Evolutionary conservation across 1,140 invertebrate species (phyloP), one percentile per base, ranked within the genome.

Genomic region (Radopholus similis): DNA sequence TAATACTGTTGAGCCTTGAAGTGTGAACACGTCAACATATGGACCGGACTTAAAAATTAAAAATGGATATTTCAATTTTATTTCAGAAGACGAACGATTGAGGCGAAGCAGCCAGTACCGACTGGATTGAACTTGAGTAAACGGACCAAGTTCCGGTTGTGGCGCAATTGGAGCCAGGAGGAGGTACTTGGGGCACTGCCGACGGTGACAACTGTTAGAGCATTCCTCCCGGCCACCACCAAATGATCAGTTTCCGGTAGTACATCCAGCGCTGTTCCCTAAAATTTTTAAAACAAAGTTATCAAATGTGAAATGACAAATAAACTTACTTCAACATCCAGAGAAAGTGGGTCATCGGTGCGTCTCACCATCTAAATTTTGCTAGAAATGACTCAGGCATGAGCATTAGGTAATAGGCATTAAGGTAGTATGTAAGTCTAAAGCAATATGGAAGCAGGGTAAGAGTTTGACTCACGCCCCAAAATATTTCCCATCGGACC

Each of bases 111-210:
- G 35, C 56, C 54, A 11, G 47, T 67, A 13, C 42, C 40, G 38
- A 28, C 34, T 6, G 71, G 71, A 38, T 70, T 44, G 30, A 69
- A 72, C 62, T 62, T 57, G 11, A 75, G n/a, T 21, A 70, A 30
- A 23, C 47, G 53, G 23, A 75, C 72, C 4, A 71, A 13, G 37
- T 77, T 56, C 5, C 58, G 13, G 34, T 57, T 75, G 13, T 60
- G 49, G n/a, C 59, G 34, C 23, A 69, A 44, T 49, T 59, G 38
- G n/a, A 38, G 28, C 18, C 35, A 54, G 23, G 44, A 49, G 30
- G 68, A 51, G 2, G 71, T 21, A 1, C 18, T 32, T 1, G 40
- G 21, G 11, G 38, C 21, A 6, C 18, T 47, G n/a, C 59, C 59
- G 34, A 62, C 47, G 21, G 32, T 30, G 32, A 47, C 42, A 42